A percentile compares a stretch with the other conserved stretches of the same genome.
These are phyloP conservation scores for Sinodicranocentrus sp. DNA, from an alignment of 2,888 invertebrate genomes.

Conservation along the genomic window DNA sequence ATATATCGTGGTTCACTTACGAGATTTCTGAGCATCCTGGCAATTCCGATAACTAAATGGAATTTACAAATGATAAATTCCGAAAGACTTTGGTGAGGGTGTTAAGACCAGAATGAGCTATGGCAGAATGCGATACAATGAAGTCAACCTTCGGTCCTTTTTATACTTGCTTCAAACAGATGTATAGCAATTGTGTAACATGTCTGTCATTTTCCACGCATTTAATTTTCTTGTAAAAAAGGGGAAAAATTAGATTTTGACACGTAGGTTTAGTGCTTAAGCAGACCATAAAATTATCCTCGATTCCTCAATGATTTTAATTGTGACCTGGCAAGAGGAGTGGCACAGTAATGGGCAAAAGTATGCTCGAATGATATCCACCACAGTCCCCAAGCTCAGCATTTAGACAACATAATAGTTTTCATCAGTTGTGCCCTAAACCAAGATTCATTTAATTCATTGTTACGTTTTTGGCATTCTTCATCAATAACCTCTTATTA, in stretches of 20 bases:
- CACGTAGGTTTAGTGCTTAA: not conserved
- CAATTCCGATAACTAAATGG: too few relatives aligned
- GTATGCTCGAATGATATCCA: too few relatives aligned
- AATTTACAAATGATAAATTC: too few relatives aligned
- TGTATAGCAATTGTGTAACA: not conserved
- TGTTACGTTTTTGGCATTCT: slow-evolving; percentile 14
- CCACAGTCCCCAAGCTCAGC: too few relatives aligned
- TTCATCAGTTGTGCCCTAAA: too few relatives aligned
- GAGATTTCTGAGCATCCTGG: slow-evolving; percentile 28
- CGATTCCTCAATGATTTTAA: slow-evolving; percentile 45
- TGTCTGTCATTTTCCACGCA: not conserved
- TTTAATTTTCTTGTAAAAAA: not conserved
- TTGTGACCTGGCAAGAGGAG: slow-evolving; percentile 40
- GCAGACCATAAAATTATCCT: slow-evolving; percentile 23
- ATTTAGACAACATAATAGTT: too few relatives aligned
- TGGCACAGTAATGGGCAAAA: too few relatives aligned
- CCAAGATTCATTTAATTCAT: slow-evolving; percentile 5
- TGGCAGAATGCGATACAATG: too few relatives aligned
- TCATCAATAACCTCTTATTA: not conserved
- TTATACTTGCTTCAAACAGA: slow-evolving; percentile 18
- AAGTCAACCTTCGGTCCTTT: slow-evolving; percentile 13
- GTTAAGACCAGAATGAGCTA: too few relatives aligned
- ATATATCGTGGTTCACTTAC: not conserved
- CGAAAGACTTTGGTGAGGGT: too few relatives aligned
- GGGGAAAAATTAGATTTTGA: slow-evolving; percentile 24